Evolutionary conservation across 1,140 invertebrate species (phyloP).

Genomic region (Brachionus sp.): DNA sequence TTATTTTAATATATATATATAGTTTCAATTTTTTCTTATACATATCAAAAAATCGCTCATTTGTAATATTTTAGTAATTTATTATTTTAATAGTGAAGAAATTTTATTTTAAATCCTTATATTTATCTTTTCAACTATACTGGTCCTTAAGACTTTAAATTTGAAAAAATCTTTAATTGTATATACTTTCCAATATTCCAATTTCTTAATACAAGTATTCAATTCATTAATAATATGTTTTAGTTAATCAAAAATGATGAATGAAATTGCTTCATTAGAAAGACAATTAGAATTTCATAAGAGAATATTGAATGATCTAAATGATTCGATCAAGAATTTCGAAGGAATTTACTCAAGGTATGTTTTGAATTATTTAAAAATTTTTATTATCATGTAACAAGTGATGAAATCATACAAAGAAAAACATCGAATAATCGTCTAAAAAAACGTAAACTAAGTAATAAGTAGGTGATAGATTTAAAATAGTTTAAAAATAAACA

Average conservation of each 20-base stretch:
- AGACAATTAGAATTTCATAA: constrained; percentile 6
- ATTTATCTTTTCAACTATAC: no score
- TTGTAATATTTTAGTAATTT: no score
- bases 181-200: no score
- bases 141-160: no score
- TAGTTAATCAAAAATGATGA: neutral
- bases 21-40: no score
- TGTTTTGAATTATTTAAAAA: neutral
- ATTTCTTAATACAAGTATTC: no score
- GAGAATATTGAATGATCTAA: neutral
- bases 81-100: no score
- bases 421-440: neutral
- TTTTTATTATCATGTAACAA: neutral
- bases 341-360: neutral
- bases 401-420: neutral
- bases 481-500: neutral
- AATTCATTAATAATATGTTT: no score
- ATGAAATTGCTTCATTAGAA: constrained; percentile 6
- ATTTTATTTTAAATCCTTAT: no score
- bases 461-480: neutral
- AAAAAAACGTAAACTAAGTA: neutral
- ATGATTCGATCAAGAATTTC: constrained; percentile 21
- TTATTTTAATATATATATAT: no score
- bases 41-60: no score
- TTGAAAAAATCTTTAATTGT: no score